Conservation (phyloP, 2,797 vertebrate species). For the Danio aesculapii region DNA sequence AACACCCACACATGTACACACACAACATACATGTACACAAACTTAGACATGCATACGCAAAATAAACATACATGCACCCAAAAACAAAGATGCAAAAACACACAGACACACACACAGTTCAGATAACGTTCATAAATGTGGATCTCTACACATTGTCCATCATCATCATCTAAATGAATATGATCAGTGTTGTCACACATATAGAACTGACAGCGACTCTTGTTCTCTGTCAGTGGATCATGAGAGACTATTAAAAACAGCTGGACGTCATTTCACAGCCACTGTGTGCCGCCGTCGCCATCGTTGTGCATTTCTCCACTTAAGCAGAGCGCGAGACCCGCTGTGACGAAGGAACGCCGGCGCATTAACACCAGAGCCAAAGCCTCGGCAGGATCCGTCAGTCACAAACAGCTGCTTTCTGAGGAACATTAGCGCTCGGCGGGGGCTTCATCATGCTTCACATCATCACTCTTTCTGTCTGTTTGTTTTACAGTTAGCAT, state of each 20-base stretch:
- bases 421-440: constrained; percentile 50
- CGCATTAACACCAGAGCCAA: constrained; percentile 66
- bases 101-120: not conserved
- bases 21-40: too few relatives aligned
- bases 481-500: constrained; percentile 39
- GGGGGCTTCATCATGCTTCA: constrained; percentile 40
- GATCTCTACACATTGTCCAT: too few relatives aligned
- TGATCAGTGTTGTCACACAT: not conserved
- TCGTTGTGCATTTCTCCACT: constrained; percentile 33
- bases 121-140: constrained; percentile 29
- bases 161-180: not conserved
- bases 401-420: constrained; percentile 48
- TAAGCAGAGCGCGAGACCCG: constrained; percentile 39
- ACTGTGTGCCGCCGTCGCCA: constrained; percentile 28
- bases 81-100: too few relatives aligned
- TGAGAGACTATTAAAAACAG: constrained; percentile 59
- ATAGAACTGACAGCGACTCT: constrained; percentile 39
- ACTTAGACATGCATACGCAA: too few relatives aligned
- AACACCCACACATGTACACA: too few relatives aligned
- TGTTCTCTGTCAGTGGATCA: constrained; percentile 47
- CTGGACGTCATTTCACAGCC: constrained; percentile 53
- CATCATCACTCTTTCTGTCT: constrained; percentile 26
- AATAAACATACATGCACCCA: too few relatives aligned
- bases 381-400: constrained; percentile 62
- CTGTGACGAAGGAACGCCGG: constrained; percentile 39